Evolutionary conservation across 1,140 invertebrate species (phyloP), one percentile per base, ranked within the genome.

Genomic region (Aphaenogaster rudis): DNA sequence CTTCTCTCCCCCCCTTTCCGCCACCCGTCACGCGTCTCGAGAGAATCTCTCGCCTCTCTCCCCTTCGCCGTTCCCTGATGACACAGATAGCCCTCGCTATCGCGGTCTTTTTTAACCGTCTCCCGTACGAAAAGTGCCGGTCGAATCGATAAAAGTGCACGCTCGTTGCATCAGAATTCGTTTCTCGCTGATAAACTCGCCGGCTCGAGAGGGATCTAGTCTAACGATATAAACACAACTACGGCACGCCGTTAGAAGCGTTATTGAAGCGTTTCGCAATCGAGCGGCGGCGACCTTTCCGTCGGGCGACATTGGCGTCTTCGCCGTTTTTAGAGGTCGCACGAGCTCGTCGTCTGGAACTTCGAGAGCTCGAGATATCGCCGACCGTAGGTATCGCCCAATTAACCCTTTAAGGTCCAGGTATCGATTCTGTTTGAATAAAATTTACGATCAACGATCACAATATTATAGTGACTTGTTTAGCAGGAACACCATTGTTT

Each of bases 11-110:
- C 42, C 11, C 39, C 42, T 28, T 13, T 9, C n/a, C 28, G 9
- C 13, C 59, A 21, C 17, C n/a, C 28, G 15, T n/a, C 59, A 21
- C 33, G 1, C 28, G 39, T 59, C 71, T 39, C 11, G 42, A 50
- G 45, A 50, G 63, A 69, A 8, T 78, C 57, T 36, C 45, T 36
- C 61, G 48, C 61, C 17, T 36, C 36, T 15, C 28, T 61, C 33
- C 9, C 36, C 13, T 6, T 36, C 54, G 0, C 13, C n/a, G 15
- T 72, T 13, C 8, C 5, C 78, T 39, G 64, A 48, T 67, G 15
- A 78, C 76, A 78, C 57, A 8, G 76, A 79, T 79, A 64, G 17
- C 76, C 61, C 28, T 64, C 17, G 42, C 15, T 78, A 78, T 78
- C 76, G 21, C 42, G 13, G 0, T 42, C 8, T 11, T 42, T 59